Base-by-base conservation (phyloP, 2,113 vertebrate genomes). In the Passer domesticus region DNA sequence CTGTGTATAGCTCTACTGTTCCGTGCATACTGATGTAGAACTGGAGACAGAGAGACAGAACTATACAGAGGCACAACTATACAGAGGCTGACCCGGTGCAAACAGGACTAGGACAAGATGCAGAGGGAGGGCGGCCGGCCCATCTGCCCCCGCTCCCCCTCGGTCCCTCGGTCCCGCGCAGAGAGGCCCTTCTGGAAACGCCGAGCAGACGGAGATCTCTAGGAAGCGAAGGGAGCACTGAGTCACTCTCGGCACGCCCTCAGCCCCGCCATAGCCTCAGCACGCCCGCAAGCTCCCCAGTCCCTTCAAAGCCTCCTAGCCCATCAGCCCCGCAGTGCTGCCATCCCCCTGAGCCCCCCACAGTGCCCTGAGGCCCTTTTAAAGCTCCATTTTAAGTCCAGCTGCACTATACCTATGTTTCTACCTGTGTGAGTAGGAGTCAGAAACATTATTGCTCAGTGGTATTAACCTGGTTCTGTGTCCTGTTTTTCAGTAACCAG, bases 401-500 rank as follows among this genome's bases (percentile, higher is more conserved):
- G n/a, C 31, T 70, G 33, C 55, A 46, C 7, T 41, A 9, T 11
- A 11, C 4, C 16, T 10, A 37, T 4, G n/a, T 23, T 44, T 5
- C 3, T 18, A 28, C 35, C 44, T 6, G 53, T 19, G n/a, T 20
- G 5, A 96, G 24, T 22, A 83, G 19, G 46, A 84, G 3, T 18
- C 15, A 28, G 12, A 49, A 59, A 62, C n/a, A 44, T 96, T 98
- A 99, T 72, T 99, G 98, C 49, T 98, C 98, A 7, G 94, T 98
- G 93, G 98, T 98, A 77, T 96, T 98, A 96, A 98, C 98, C 82
- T 97, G 97, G 35, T 97, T 91, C 41, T 98, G 96, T 11, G 91
- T 86, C 24, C 94, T 94, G 63, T 98, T 98, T 47, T 97, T 97
- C 64, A 99, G 96, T 28, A 99, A 83, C 39, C 96, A 79, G 67